Evolutionary conservation across 1,140 invertebrate genomes (phyloP), one percentile per base, ranked within the genome.

Genomic region (Neodiprion virginianus): DNA sequence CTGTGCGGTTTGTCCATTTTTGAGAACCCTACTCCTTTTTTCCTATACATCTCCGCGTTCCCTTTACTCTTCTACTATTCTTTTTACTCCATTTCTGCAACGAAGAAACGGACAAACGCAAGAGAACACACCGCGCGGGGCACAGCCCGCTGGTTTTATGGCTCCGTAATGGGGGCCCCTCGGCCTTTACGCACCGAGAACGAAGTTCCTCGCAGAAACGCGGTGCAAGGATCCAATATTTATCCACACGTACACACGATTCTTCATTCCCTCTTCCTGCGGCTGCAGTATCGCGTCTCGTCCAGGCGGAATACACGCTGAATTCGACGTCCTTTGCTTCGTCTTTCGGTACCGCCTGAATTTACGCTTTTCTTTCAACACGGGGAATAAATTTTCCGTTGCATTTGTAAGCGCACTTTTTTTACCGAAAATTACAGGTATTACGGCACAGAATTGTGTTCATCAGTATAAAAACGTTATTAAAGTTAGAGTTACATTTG

Each of bases 141-240:
- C 82, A 79, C 83, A 82, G 79, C 74, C 80, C 74, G 79, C 74
- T 74, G 75, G 79, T 87, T 88, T 88, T 88, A 88, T 84, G 85
- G 78, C 75, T 78, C 72, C 75, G 79, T 87, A 87, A 88, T 88
- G 83, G 83, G 83, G 28, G 80, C 85, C 84, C 82, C 85, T 86
- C 85, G 82, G 81, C 80, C 74, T 83, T 79, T 75, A 74, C 74
- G 78, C 74, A 74, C 69, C 67, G 69, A 78, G 53, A 61, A 61
- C n/a, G 53, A 8, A 61, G 53, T 77, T 74, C 72, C 66, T 73
- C 76, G 75, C 74, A 78, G 79, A 80, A 82, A 81, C 79, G 72
- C 78, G 71, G 78, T 77, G 74, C 75, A 77, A 79, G 72, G 75
- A 78, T 47, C 67, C 67, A 47, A 69, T 69, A 69, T 47, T 69